Base-by-base conservation (phyloP, 2,113 vertebrate species). In the Rafetus swinhoei region DNA sequence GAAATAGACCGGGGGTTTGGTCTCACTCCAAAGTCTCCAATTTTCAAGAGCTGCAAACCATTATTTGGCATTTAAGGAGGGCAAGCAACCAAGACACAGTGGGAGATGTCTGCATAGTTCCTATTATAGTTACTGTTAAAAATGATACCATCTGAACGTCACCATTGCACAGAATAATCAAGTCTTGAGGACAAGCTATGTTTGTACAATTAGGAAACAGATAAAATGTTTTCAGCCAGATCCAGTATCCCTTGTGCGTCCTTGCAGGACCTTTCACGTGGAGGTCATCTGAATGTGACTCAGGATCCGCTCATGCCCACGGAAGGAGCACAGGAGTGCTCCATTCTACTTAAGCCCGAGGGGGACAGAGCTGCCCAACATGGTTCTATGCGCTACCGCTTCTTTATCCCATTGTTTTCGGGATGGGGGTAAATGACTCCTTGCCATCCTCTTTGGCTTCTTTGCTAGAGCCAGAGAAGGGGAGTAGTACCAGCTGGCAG, bases 211-310 rank as follows among this genome's bases (percentile, higher is more conserved):
- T 89, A 16, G 39, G 94, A 95, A 97, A 95, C 93, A 95, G 90
- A 96, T 93, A 88, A 97, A 97, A 96, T 96, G 59, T 76, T 94
- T 94, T 69, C 65, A 94, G 50, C 93, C 95, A 97, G 87, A 82
- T 84, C 83, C 74, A 45, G 45, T 45, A 45, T 45, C 45, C 45
- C 45, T 45, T 45, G 45, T 45, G 45, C 45, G 45, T 45, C 45
- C 45, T 45, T 54, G 53, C 53, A 54, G 53, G 53, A 14, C 53
- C 53, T 54, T 10, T 3, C 10, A 14, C 53, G 6, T 45, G 45
- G 45, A 45, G 45, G 45, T 6, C 45, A 45, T 45, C 45, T 45
- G 45, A 45, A 45, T 45, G 53, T 54, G 53, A 14, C 14, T 14
- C 10, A 54, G 53, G 14, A 54, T 54, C 53, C 53, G 53, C 14